Conservation (phyloP, 1,140 invertebrate species). For the Brachionus rubens region DNA sequence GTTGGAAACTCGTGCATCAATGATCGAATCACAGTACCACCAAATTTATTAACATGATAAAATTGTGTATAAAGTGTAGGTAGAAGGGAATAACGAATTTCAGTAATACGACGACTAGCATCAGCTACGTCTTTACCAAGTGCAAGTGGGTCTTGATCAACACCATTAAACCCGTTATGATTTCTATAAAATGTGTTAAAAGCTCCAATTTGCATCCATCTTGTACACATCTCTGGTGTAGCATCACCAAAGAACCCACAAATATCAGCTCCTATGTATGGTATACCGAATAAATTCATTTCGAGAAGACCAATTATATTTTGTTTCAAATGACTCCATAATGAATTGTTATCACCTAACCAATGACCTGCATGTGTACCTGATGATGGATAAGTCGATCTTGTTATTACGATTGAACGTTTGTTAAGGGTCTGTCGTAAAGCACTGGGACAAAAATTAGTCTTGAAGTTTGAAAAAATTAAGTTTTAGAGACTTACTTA, state of each 20-base stretch:
- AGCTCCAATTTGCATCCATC: conserved; percentile 66
- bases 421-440: conserved; percentile 47
- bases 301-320: conserved; percentile 53
- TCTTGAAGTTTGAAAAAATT: not conserved
- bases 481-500: conserved; percentile 48
- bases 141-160: conserved; percentile 53
- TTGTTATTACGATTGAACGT: conserved; percentile 76
- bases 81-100: conserved; percentile 70
- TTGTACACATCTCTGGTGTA: conserved; percentile 64
- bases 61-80: conserved; percentile 80
- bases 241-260: conserved; percentile 80
- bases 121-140: conserved; percentile 35
- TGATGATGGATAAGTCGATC: conserved; percentile 75
- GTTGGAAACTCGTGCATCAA: conserved; percentile 65
- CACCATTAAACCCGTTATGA: conserved; percentile 51
- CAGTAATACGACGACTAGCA: conserved; percentile 64
- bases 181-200: conserved; percentile 60
- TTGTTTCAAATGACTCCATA: conserved; percentile 54
- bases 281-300: conserved; percentile 64
- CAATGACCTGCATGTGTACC: conserved; percentile 81
- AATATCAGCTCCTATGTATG: conserved; percentile 81
- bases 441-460: conserved; percentile 49
- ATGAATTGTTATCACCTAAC: conserved; percentile 68
- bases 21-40: conserved; percentile 72
- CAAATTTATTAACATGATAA: conserved; percentile 68